Evolutionary conservation across 2,888 invertebrate species (phyloP), one percentile per base, ranked within the genome.

Genomic region (Drosophila maculinotata): DNA sequence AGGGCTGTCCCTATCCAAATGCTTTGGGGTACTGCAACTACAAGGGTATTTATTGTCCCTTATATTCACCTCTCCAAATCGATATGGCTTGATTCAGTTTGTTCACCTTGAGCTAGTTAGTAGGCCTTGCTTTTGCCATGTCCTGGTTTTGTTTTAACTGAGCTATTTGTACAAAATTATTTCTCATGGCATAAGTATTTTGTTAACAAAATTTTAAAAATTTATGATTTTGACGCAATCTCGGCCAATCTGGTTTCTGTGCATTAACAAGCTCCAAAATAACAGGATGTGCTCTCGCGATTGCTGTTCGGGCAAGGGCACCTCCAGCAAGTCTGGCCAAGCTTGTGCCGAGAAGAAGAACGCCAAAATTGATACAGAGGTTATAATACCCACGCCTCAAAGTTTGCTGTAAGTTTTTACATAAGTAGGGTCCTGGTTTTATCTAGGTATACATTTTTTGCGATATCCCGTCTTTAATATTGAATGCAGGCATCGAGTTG

Each of bases 261-360:
- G 25, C 28, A 49, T 48, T 39, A 23, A 14, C 9, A 45, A 53
- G n/a, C 17, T 17, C 5, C 1, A 23, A 35, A 14, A 6, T 15
- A 1, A 2, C 48, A 65, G 47, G 33, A 83, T 83, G 83, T 83
- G 83, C 15, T 83, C 83, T 25, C 81, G 87, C 35, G 83, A 83
- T 53, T 83, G 83, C 53, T 83, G 83, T 14, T 35, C 69, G 5
- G 69, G 68, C 14, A 66, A 65, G 35, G 66, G 56, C 1, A 47
- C 48, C n/a, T 54, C 67, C 30, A 52, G 45, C 39, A 69, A 52
- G 20, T 35, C 62, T 4, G 70, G 68, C 33, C 69, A 77, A 51
- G 14, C 51, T 42, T 83, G 83, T 12, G 4, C 36, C n/a, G 64
- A 78, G 2, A 70, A 62, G 36, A 80, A 73, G 20, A 25, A 12